Base-by-base conservation (phyloP, 2,888 invertebrate species). In the Chrysomela aeneicollis region DNA sequence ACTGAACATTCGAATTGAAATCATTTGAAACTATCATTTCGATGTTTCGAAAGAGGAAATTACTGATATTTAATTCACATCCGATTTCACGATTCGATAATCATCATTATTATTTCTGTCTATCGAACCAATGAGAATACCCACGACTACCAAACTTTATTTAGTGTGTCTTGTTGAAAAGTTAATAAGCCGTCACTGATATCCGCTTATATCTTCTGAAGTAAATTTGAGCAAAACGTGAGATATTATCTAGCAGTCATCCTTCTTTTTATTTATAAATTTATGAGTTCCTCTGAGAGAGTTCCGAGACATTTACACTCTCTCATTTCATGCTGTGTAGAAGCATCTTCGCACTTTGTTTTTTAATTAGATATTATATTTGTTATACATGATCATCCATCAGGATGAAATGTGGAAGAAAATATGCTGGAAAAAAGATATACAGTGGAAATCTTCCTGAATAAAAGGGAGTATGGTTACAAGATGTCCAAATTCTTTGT, bases 271-370 rank as follows among this genome's bases (percentile, higher is more conserved):
- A 67, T 71, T 71, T 63, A 62, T 68, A 68, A 73, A 76, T 77
- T 77, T 77, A 77, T 77, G 71, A 67, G 70, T 71, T 74, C 76
- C 71, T 76, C 51, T 32, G 75, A 73, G 75, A 73, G 73, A 74
- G 75, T 75, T 76, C 73, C 74, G 74, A 76, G 77, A 76, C 74
- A 72, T 73, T 73, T 71, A 69, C 67, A 73, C 70, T 74, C 74
- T 73, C 72, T 66, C 70, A 69, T 73, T 73, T 74, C 74, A 70
- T 74, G 69, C 74, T 70, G 49, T 71, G n/a, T 67, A 69, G 64
- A 61, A 63, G 42, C 62, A 61, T 65, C 64, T 61, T 57, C 66
- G 71, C 74, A 65, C 69, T 67, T 69, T 71, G 68, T 69, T 73
- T 77, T 76, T 74, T 76, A 76, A 77, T 77, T 76, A 74, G 74